These are phyloP conservation scores for Notodonta dromedarius DNA, from an alignment of 2,888 invertebrate species.

Conservation along the genomic window DNA sequence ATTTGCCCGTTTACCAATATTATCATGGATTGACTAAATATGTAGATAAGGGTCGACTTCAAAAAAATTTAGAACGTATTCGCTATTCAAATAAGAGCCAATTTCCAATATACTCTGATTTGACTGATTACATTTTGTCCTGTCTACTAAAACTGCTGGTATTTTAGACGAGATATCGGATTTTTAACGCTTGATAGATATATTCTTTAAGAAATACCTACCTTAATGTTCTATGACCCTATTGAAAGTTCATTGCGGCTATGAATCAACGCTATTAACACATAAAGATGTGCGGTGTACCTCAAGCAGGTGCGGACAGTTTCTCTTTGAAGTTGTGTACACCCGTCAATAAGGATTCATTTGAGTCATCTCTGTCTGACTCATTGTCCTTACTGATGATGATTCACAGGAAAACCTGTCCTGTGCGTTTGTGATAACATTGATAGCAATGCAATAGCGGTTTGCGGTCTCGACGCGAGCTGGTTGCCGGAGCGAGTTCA, in stretches of 20 bases:
- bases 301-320: slow-evolving; percentile 23
- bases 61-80: no score
- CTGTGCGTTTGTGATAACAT: slow-evolving; percentile 30
- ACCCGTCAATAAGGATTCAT: slow-evolving; percentile 36
- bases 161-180: no score
- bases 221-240: background rate
- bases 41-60: no score
- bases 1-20: no score
- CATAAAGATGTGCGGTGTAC: slow-evolving; percentile 33
- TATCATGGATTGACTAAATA: no score
- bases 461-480: slow-evolving; percentile 20
- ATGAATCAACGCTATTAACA: slow-evolving; percentile 46
- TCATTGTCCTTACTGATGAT: slow-evolving; percentile 38
- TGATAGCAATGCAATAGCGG: slow-evolving; percentile 23
- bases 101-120: no score
- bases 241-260: background rate
- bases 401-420: slow-evolving; percentile 44
- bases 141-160: no score
- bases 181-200: no score
- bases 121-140: no score
- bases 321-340: slow-evolving; percentile 38
- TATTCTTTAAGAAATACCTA: no score
- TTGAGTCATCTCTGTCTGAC: slow-evolving; percentile 59
- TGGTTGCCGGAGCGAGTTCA: slow-evolving; percentile 5
- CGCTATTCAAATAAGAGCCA: no score